A percentile compares a stretch with the other conserved stretches of the same genome.
Evolutionary conservation across 2,888 invertebrate species (phyloP).

Genomic region (Xestobium rufovillosum): DNA sequence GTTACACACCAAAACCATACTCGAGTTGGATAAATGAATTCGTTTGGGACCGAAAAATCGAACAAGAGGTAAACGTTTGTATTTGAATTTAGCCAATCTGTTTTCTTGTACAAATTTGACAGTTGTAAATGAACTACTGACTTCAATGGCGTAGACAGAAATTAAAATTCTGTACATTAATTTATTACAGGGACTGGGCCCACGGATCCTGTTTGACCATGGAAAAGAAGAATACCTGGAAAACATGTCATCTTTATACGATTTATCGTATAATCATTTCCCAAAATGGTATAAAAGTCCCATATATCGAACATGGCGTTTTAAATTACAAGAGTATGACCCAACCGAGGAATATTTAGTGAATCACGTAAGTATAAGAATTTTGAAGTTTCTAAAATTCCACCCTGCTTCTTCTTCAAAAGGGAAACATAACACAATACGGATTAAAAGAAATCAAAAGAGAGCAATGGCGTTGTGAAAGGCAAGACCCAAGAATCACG

Average conservation of each 20-base stretch:
- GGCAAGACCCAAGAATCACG: slow-evolving; percentile 42
- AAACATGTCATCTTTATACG: slow-evolving; percentile 47
- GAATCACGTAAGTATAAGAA: slow-evolving; percentile 24
- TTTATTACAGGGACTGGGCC: slow-evolving; percentile 41
- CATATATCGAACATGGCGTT: slow-evolving; percentile 43
- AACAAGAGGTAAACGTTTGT: slow-evolving; percentile 19
- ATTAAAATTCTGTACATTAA: slow-evolving; percentile 6
- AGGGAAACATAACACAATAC: slow-evolving; percentile 49
- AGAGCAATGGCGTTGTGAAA: slow-evolving; percentile 47
- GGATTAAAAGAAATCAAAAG: slow-evolving; percentile 42
- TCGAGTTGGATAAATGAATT: slow-evolving; percentile 14
- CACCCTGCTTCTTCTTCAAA: slow-evolving; percentile 10
- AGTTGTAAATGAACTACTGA: not conserved
- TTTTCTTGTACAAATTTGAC: too few species aligned
- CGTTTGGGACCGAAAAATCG: slow-evolving; percentile 20
- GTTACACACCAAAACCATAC: slow-evolving; percentile 21
- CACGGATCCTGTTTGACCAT: slow-evolving; percentile 41
- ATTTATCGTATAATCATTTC: slow-evolving; percentile 49
- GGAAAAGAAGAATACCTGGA: slow-evolving; percentile 45
- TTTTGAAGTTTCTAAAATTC: not conserved
- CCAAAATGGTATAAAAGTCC: slow-evolving; percentile 43
- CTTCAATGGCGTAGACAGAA: not conserved
- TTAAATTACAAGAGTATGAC: slow-evolving; percentile 45
- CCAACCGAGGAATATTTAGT: slow-evolving; percentile 43
- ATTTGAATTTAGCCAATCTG: slow-evolving; percentile 1